Conservation (phyloP, 2,797 vertebrate genomes). For the Smutsia gigantea region DNA sequence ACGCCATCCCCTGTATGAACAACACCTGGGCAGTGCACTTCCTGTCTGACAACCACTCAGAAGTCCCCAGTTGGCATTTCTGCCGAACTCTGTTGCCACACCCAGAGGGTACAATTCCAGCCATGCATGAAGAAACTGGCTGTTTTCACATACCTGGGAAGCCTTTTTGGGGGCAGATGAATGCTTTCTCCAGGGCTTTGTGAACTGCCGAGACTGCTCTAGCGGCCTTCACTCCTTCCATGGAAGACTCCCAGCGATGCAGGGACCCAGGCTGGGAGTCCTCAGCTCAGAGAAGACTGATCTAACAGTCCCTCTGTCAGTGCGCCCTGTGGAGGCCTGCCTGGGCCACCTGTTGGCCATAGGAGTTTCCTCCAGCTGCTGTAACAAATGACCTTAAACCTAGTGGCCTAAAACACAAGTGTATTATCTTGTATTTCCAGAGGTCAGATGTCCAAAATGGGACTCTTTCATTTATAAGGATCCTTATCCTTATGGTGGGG, state of each 20-base stretch:
- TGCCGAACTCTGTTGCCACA: neutral
- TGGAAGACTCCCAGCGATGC: neutral
- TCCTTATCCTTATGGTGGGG: neutral
- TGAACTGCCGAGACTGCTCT: rapidly evolving
- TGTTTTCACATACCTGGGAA: neutral
- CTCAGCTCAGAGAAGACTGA: neutral
- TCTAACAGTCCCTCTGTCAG: rapidly evolving
- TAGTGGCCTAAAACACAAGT: neutral
- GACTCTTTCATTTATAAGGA: neutral
- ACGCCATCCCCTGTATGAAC: rapidly evolving
- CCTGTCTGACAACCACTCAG: neutral
- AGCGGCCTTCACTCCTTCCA: neutral
- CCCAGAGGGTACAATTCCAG: neutral
- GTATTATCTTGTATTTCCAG: neutral
- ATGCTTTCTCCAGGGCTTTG: neutral
- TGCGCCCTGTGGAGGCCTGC: neutral
- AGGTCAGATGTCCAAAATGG: neutral
- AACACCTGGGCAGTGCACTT: neutral
- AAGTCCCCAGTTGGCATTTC: neutral
- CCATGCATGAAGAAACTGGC: neutral
- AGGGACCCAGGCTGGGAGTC: neutral
- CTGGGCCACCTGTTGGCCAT: neutral
- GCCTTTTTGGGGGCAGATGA: neutral
- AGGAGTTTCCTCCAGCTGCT: neutral
- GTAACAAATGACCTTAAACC: neutral